These are phyloP conservation scores for Muschampia plurimacula DNA, from an alignment of 2,888 invertebrate species.

Conservation along the genomic window DNA sequence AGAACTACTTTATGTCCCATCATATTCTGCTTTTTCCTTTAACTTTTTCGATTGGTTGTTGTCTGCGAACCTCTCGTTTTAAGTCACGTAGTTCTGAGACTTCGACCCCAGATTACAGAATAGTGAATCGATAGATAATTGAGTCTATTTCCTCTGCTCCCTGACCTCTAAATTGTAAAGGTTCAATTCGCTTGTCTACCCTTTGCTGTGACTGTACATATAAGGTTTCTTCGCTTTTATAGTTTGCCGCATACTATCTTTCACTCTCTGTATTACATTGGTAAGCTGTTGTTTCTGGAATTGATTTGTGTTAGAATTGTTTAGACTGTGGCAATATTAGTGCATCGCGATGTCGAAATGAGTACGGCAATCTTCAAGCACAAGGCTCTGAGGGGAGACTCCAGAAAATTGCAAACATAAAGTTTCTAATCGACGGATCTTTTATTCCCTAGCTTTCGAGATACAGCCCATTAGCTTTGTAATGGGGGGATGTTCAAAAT, in stretches of 20 bases:
- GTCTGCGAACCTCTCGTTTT: slow-evolving; percentile 31
- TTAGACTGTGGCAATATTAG: slow-evolving; percentile 34
- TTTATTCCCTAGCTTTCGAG: slow-evolving; percentile 82
- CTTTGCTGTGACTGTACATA: slow-evolving; percentile 49
- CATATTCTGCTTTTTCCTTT: not conserved
- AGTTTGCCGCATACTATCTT: not conserved
- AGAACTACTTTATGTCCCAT: not conserved
- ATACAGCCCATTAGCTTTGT: slow-evolving; percentile 84
- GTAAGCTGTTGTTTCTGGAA: not conserved
- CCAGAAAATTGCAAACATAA: slow-evolving; percentile 84
- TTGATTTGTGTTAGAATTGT: not conserved
- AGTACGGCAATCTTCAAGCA: slow-evolving; percentile 56
- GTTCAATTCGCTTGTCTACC: slow-evolving; percentile 58
- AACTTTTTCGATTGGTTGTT: not conserved
- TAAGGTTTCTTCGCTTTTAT: slow-evolving; percentile 29
- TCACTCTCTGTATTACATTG: not conserved
- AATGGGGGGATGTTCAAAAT: slow-evolving; percentile 82
- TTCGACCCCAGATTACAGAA: slow-evolving; percentile 57
- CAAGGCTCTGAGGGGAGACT: slow-evolving; percentile 60
- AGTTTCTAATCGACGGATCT: slow-evolving; percentile 85
- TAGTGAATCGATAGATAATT: slow-evolving; percentile 61
- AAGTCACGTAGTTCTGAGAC: slow-evolving; percentile 46
- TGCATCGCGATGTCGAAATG: slow-evolving; percentile 45
- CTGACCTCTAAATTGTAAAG: slow-evolving; percentile 58
- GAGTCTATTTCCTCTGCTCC: slow-evolving; percentile 60